Evolutionary conservation across 2,113 vertebrate species (phyloP), one percentile per base, ranked within the genome.

Genomic region (Cheirogaleus medius): DNA sequence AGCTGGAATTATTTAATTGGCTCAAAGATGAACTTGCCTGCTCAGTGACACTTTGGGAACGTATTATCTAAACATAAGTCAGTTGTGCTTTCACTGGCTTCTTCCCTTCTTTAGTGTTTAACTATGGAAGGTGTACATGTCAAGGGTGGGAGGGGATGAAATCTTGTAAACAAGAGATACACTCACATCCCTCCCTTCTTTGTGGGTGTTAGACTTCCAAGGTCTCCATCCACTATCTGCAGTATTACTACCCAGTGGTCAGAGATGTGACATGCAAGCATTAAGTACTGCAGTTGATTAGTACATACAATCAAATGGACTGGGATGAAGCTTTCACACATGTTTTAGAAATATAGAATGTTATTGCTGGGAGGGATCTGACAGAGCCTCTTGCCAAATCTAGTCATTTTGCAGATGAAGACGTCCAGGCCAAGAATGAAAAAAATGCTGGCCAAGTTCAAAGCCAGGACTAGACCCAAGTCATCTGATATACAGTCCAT

Each of bases 1-100:
- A 98, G 14, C 68, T 87, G 68, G 78, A 97, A 98, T 96, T 96
- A 97, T 92, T 98, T 98, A 98, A 98, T 83, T 97, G 96, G 90
- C 96, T 98, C 91, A 97, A 82, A 97, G 91, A 97, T 97, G 88
- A 98, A 93, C 89, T 96, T 97, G 83, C 80, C 64, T 82, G 87
- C 73, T 95, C 64, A 94, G 81, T 95, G 97, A 97, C 92, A 93
- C 76, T 95, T 78, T 87, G 71, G 94, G 95, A 98, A 97, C 47
- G 47, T 14, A 92, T 93, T 95, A 97, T 97, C 98, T 97, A 97
- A 97, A 73, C 42, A 77, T 92, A 93, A 95, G 87, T 82, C 97
- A 90, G 39, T 66, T 92, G 56, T 95, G 92, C 49, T 91, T 92
- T 97, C 90, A 44, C 11, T 97, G 89, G 73, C 86, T 96, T 90